Evolutionary conservation across 1,140 invertebrate species (phyloP).

Genomic region (Habropoda laboriosa): DNA sequence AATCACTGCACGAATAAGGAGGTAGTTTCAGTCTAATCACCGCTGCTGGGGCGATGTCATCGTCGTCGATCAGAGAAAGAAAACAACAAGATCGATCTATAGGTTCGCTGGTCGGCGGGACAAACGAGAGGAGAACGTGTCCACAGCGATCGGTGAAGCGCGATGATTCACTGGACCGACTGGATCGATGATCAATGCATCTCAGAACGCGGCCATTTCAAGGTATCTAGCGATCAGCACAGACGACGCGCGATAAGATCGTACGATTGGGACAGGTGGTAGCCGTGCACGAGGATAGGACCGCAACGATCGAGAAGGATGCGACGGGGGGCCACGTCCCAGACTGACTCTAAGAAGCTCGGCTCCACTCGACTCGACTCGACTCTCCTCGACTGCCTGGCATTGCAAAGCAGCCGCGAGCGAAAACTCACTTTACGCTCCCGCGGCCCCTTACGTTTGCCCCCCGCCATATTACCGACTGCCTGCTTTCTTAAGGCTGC

Average conservation of each 20-base stretch:
- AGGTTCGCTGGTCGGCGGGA: neutral
- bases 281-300: slow-evolving; percentile 43
- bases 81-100: neutral
- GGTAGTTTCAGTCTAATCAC: neutral
- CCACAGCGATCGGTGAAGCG: slow-evolving; percentile 18
- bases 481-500: slow-evolving; percentile 62
- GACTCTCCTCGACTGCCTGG: slow-evolving; percentile 61
- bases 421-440: slow-evolving; percentile 68
- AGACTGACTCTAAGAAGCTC: slow-evolving; percentile 49
- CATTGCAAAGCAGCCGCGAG: slow-evolving; percentile 67
- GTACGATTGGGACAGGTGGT: slow-evolving; percentile 32
- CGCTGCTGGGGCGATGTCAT: neutral
- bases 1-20: slow-evolving; percentile 27
- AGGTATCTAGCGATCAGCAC: slow-evolving; percentile 63
- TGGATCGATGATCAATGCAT: neutral
- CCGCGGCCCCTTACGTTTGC: slow-evolving; percentile 59
- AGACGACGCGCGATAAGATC: slow-evolving; percentile 21
- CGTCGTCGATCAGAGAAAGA: neutral
- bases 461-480: slow-evolving; percentile 38
- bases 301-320: slow-evolving; percentile 52
- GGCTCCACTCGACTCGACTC: slow-evolving; percentile 55
- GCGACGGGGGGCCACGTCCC: slow-evolving; percentile 45
- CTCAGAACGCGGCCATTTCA: slow-evolving; percentile 75
- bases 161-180: slow-evolving; percentile 27
- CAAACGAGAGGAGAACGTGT: too few relatives aligned